These are phyloP conservation scores for Cecropterus lyciades DNA, from an alignment of 1,140 invertebrate genomes.

Conservation along the genomic window DNA sequence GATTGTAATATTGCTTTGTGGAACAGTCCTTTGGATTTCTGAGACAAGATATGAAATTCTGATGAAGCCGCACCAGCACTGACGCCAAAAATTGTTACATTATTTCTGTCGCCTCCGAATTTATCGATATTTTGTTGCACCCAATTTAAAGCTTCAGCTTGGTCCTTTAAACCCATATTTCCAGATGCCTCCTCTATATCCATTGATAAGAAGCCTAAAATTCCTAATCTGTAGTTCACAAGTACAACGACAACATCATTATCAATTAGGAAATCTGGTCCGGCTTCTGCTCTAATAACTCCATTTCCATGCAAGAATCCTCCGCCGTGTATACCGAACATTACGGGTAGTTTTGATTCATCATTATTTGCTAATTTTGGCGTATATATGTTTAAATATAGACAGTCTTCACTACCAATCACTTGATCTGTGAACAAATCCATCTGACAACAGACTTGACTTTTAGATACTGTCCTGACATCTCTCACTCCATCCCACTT, in stretches of 20 bases:
- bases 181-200: conserved; percentile 70
- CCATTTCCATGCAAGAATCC: conserved; percentile 85
- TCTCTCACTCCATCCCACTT: conserved; percentile 4
- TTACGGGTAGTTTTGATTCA: conserved; percentile 84
- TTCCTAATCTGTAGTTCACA: conserved; percentile 85
- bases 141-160: conserved; percentile 70
- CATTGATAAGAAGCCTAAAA: conserved; percentile 80
- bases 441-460: conserved; percentile 35
- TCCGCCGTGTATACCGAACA: conserved; percentile 91
- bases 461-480: neutral
- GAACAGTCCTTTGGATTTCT: conserved; percentile 52
- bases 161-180: conserved; percentile 84
- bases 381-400: conserved; percentile 60
- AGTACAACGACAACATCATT: conserved; percentile 85
- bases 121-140: conserved; percentile 64
- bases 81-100: conserved; percentile 79
- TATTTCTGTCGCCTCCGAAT: conserved; percentile 68
- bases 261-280: conserved; percentile 80
- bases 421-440: conserved; percentile 15
- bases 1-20: conserved; percentile 61
- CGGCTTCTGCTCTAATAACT: conserved; percentile 50
- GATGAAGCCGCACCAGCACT: conserved; percentile 78
- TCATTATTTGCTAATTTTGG: conserved; percentile 40
- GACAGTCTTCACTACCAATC: conserved; percentile 57
- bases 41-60: conserved; percentile 68